phyloP scores from a whole-genome alignment of 2,113 vertebrate species.

The Poeciliopsis retropinna region DNA sequence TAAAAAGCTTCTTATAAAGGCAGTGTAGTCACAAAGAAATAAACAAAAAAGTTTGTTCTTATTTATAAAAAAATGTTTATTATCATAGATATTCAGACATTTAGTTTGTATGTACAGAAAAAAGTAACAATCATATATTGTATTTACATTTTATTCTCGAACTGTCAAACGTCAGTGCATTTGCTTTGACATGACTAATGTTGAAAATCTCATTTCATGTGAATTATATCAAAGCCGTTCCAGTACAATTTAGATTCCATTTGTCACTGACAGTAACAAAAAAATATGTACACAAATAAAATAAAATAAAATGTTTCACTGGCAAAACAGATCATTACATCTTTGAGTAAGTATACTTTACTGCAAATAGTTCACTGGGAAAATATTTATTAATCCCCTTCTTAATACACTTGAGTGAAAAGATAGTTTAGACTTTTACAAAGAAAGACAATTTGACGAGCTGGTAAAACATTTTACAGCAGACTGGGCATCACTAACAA shows the following conservation, averaged over 20 bases:
- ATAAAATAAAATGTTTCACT: slow-evolving; percentile 66
- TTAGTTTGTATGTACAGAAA: slow-evolving; percentile 63
- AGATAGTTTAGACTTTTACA: slow-evolving; percentile 29
- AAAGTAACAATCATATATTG: slow-evolving; percentile 59
- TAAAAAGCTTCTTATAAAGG: neutral
- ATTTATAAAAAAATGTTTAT: slow-evolving; percentile 59
- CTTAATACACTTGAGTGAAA: slow-evolving; percentile 8
- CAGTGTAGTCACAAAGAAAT: neutral
- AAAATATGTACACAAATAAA: slow-evolving; percentile 31
- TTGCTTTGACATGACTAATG: slow-evolving; percentile 50
- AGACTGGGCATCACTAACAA: slow-evolving; percentile 20
- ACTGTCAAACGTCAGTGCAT: slow-evolving; percentile 69
- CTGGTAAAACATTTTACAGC: neutral
- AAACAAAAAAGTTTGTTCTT: neutral
- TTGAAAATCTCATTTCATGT: slow-evolving; percentile 50
- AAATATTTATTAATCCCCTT: slow-evolving; percentile 35
- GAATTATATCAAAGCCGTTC: slow-evolving; percentile 43
- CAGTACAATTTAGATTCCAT: slow-evolving; percentile 46
- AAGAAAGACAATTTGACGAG: slow-evolving; percentile 23
- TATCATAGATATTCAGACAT: slow-evolving; percentile 61
- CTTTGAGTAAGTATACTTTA: slow-evolving; percentile 54
- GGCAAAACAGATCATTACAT: slow-evolving; percentile 70
- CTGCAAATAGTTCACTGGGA: slow-evolving; percentile 50
- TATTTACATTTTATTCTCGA: slow-evolving; percentile 66
- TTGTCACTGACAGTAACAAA: slow-evolving; percentile 48